Evolutionary conservation across 2,888 invertebrate genomes (phyloP).

Genomic region (Labia minor): DNA sequence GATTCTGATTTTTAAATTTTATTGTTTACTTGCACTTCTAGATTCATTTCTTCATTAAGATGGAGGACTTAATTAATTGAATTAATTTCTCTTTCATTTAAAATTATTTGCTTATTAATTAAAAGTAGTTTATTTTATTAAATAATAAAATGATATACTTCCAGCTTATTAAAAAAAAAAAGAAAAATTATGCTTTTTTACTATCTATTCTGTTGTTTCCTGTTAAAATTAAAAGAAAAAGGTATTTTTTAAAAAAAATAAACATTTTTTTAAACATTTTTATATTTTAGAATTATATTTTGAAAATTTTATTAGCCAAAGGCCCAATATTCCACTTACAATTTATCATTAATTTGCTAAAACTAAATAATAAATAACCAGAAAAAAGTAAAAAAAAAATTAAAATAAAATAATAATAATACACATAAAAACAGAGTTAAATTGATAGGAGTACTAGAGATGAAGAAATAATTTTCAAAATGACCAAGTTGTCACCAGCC

Average conservation of each 20-base stretch:
- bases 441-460: neutral
- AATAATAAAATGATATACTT: no score
- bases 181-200: no score
- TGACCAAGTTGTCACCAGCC: neutral
- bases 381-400: neutral
- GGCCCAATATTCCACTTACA: constrained; percentile 4
- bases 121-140: no score
- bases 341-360: constrained; percentile 13
- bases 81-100: no score
- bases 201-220: no score
- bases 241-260: no score
- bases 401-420: neutral
- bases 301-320: constrained; percentile 13
- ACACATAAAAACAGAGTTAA: neutral
- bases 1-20: no score
- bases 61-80: no score
- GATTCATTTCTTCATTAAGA: no score
- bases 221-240: neutral
- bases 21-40: no score
- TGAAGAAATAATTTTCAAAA: neutral
- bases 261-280: neutral
- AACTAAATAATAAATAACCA: constrained; percentile 13
- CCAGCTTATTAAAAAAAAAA: no score
- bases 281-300: constrained; percentile 13
- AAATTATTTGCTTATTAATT: no score